Percentiles rank a stretch among this genome's conserved stretches.
phyloP scores from a whole-genome alignment of 2,113 vertebrate genomes.

The Zosterops pallidus region DNA sequence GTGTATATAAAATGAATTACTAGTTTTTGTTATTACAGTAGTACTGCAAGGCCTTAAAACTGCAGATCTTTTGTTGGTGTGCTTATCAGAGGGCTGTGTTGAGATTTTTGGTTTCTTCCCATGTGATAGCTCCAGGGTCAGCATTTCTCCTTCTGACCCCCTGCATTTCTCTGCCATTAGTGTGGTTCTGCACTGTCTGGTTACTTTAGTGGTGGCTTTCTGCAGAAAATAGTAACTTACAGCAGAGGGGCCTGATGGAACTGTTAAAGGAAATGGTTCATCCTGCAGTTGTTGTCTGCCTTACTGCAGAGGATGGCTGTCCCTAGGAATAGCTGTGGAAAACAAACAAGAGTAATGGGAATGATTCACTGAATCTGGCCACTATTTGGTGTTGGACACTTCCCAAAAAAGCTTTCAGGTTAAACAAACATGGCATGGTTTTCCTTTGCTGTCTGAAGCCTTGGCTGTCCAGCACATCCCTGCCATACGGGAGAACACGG shows the following conservation, averaged over 20 bases:
- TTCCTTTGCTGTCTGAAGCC: neutral
- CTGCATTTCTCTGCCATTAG: neutral
- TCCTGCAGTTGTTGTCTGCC: neutral
- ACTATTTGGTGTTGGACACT: neutral
- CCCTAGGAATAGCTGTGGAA: neutral
- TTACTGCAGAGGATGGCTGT: neutral
- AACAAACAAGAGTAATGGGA: neutral
- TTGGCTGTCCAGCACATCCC: neutral
- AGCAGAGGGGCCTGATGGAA: neutral
- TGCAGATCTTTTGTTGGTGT: neutral
- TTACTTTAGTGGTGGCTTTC: neutral
- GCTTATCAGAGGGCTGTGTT: neutral
- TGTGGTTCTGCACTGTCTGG: neutral
- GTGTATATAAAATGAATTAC: neutral
- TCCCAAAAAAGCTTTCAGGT: constrained; percentile 54
- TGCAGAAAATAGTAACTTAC: neutral
- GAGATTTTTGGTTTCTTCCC: neutral
- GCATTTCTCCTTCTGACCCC: neutral
- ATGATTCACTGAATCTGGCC: neutral
- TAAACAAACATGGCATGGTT: neutral
- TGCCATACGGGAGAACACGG: rapidly evolving
- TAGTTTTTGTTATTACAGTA: neutral
- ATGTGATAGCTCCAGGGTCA: neutral
- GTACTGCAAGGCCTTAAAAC: neutral
- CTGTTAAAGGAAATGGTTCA: neutral